phyloP scores from a whole-genome alignment of 2,113 vertebrate genomes.

The Polyodon spathula region DNA sequence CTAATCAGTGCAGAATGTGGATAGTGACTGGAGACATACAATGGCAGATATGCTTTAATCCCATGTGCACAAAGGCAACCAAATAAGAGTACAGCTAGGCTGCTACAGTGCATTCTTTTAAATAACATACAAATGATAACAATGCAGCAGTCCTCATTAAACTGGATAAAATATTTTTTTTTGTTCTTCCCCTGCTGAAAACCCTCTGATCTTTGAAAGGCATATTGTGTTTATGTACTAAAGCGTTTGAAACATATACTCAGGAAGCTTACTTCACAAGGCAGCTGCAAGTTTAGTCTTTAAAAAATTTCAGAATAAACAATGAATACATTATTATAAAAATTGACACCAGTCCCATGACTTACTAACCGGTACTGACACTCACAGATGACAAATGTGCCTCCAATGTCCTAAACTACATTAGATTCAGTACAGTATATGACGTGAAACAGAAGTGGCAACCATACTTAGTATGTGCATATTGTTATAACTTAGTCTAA shows the following conservation, averaged over 20 bases:
- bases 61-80: constrained; percentile 24
- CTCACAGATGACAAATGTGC: neutral
- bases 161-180: too few species aligned
- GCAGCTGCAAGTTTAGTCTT: too few species aligned
- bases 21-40: constrained; percentile 30
- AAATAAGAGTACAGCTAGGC: constrained; percentile 46
- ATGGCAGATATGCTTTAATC: constrained; percentile 34
- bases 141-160: constrained; percentile 21
- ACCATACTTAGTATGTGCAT: too few species aligned
- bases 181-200: neutral
- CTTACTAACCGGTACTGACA: neutral
- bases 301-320: too few species aligned
- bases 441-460: too few species aligned
- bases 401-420: neutral
- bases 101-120: constrained; percentile 37
- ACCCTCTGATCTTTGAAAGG: neutral
- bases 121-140: constrained; percentile 28
- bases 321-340: too few species aligned
- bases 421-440: neutral
- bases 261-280: too few species aligned
- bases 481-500: too few species aligned
- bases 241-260: neutral
- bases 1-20: constrained; percentile 35
- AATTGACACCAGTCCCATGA: too few species aligned
- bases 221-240: neutral